Conservation (phyloP, 2,113 vertebrate genomes). For the Cromileptes altivelis region DNA sequence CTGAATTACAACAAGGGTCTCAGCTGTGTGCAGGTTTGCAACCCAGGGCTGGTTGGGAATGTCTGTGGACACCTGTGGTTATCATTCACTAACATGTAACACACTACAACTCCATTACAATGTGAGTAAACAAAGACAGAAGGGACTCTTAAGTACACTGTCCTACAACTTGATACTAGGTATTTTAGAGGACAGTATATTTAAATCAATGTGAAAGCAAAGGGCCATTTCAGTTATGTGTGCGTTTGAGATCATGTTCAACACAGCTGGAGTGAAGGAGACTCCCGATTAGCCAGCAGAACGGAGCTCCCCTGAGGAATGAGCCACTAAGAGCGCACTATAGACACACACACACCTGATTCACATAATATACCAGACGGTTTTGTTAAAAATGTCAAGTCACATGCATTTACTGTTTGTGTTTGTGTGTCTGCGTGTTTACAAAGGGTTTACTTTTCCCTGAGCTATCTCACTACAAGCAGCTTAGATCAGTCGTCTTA, state of each 20-base stretch:
- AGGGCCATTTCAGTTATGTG: neutral
- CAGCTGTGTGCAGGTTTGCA: constrained; percentile 25
- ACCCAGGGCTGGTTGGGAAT: constrained; percentile 8
- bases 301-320: constrained; percentile 30
- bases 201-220: neutral
- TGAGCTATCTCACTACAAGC: constrained; percentile 39
- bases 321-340: constrained; percentile 23
- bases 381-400: constrained; percentile 50
- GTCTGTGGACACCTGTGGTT: constrained; percentile 40
- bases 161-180: neutral
- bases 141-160: neutral
- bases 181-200: neutral
- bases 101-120: neutral
- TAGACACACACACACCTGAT: neutral
- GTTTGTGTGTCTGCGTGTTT: constrained; percentile 8
- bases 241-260: neutral
- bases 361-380: constrained; percentile 1
- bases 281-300: neutral
- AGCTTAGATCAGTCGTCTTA: constrained; percentile 54
- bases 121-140: neutral
- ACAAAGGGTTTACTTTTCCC: constrained; percentile 43
- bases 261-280: neutral
- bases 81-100: constrained; percentile 13
- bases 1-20: constrained; percentile 25
- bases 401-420: constrained; percentile 24